Percentiles rank a stretch among this genome's conserved stretches.
Evolutionary conservation across 2,113 vertebrate genomes (phyloP).

Genomic region (Eulacestoma nigropectus): DNA sequence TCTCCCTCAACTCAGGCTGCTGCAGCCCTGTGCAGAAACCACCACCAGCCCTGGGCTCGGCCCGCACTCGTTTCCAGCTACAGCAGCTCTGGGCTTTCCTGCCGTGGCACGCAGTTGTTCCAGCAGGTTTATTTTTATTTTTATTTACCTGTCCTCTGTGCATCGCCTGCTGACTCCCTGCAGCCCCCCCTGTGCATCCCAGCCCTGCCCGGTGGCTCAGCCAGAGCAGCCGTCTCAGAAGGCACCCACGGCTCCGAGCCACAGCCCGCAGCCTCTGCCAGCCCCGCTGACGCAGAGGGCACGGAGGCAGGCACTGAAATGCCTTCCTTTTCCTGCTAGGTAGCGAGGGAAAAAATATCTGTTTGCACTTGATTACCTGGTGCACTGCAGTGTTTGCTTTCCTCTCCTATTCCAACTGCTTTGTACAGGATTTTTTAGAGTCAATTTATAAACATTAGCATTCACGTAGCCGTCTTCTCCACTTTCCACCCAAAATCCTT

Average conservation of each 20-base stretch:
- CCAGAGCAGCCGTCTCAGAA: background rate
- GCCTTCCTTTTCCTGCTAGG: background rate
- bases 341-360: background rate
- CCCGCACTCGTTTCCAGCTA: fast-evolving
- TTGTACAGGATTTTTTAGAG: background rate
- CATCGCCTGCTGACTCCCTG: background rate
- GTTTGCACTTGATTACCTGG: background rate
- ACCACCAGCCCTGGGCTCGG: fast-evolving
- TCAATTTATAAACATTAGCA: background rate
- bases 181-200: background rate
- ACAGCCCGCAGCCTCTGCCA: background rate
- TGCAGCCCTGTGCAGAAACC: background rate
- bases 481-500: background rate
- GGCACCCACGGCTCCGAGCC: background rate
- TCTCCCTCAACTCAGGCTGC: background rate
- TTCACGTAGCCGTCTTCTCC: fast-evolving
- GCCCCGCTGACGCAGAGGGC: background rate
- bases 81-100: background rate
- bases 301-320: background rate
- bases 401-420: background rate
- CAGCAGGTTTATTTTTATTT: background rate
- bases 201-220: background rate
- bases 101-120: background rate
- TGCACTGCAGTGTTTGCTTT: constrained; percentile 17
- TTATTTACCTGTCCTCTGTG: background rate